Conservation (phyloP, 2,113 vertebrate genomes). For the Menura novaehollandiae region DNA sequence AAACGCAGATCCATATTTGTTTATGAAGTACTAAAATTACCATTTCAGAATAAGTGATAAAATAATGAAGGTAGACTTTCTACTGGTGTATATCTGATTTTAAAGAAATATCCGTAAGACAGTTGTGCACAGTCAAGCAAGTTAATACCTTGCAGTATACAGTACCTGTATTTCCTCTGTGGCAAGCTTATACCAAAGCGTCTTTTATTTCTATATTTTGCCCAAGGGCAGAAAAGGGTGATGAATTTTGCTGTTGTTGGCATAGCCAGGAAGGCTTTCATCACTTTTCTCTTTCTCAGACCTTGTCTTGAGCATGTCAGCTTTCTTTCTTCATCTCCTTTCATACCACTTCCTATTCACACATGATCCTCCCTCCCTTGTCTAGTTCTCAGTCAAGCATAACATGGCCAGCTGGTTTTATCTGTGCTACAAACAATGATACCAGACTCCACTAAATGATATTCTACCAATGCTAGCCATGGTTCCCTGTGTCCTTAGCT, state of each 20-base stretch:
- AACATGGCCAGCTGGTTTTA: slow-evolving; percentile 66
- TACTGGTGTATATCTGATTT: neutral
- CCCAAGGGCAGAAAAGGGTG: neutral
- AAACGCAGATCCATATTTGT: neutral
- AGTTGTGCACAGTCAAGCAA: neutral
- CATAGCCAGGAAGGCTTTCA: neutral
- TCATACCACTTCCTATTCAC: slow-evolving; percentile 59
- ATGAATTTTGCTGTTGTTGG: neutral
- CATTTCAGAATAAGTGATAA: neutral
- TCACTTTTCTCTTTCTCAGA: slow-evolving; percentile 40
- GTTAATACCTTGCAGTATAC: neutral
- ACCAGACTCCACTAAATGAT: slow-evolving; percentile 11
- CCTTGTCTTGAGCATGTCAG: slow-evolving; percentile 47
- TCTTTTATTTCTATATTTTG: neutral
- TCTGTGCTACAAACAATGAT: slow-evolving; percentile 51
- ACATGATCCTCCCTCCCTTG: slow-evolving; percentile 59
- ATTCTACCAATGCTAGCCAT: neutral
- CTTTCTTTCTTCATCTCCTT: slow-evolving; percentile 33
- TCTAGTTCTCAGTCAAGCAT: slow-evolving; percentile 69
- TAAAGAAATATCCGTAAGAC: neutral
- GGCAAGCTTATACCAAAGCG: neutral
- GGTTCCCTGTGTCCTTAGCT: slow-evolving; percentile 28
- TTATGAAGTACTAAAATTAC: neutral
- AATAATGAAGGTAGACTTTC: neutral
- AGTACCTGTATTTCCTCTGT: neutral